These are phyloP conservation scores for Rhagologus leucostigma DNA, from an alignment of 2,113 vertebrate species.

Conservation along the genomic window DNA sequence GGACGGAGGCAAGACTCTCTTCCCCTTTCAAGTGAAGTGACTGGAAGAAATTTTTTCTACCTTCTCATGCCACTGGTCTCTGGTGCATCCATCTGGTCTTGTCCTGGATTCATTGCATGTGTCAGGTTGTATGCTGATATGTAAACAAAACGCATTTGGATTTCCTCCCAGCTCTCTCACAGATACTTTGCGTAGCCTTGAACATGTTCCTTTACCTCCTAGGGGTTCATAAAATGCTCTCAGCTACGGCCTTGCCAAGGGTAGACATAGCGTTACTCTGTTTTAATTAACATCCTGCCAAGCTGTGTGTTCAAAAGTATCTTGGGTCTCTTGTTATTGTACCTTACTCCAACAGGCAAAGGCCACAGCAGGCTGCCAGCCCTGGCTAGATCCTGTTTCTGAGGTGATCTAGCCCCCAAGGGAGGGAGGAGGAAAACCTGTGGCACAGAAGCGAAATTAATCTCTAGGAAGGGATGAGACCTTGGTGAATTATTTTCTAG, in stretches of 20 bases:
- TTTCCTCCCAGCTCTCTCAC: not conserved
- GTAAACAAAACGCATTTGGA: not conserved
- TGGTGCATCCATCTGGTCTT: not conserved
- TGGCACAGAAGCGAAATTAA: not conserved
- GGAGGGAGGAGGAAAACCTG: not conserved
- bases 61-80: not conserved
- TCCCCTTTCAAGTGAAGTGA: not conserved
- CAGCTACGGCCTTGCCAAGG: not conserved
- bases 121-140: not conserved
- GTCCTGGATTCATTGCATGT: not conserved
- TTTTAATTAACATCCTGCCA: not conserved
- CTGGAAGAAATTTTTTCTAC: not conserved
- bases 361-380: not conserved
- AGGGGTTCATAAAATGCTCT: not conserved
- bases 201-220: not conserved
- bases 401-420: not conserved
- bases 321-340: not conserved
- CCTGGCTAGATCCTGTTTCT: not conserved
- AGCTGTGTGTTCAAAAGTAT: not conserved
- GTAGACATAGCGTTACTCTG: not conserved
- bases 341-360: not conserved
- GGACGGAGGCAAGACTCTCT: not conserved
- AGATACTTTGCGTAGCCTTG: not conserved
- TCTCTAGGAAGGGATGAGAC: not conserved
- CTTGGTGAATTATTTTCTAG: fast-evolving